Evolutionary conservation across 2,888 invertebrate species (phyloP).

Genomic region (Xiphydria camelus): DNA sequence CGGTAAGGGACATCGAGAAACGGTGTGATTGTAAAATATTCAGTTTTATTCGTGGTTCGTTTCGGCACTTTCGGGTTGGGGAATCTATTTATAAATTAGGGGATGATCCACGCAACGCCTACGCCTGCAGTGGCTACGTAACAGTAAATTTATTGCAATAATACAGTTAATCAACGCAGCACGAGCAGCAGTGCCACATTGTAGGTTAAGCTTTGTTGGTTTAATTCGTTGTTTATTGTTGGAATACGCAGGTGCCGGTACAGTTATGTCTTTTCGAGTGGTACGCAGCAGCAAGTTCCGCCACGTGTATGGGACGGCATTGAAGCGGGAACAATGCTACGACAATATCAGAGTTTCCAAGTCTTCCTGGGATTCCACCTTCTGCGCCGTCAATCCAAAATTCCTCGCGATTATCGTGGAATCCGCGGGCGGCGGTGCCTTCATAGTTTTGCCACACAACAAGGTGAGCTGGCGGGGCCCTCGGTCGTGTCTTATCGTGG

Average conservation of each 20-base stretch:
- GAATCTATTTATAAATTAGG: conserved; percentile 51
- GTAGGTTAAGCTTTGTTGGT: not conserved
- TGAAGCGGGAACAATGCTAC: conserved; percentile 95
- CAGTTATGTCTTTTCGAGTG: conserved; percentile 89
- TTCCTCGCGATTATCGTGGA: conserved; percentile 97
- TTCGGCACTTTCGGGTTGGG: conserved; percentile 40
- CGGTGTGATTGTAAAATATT: conserved; percentile 49
- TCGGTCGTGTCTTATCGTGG: too few relatives aligned
- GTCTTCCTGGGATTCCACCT: conserved; percentile 97
- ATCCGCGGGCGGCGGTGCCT: conserved; percentile 94
- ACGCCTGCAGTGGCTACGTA: conserved; percentile 49
- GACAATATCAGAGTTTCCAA: conserved; percentile 96
- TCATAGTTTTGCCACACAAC: conserved; percentile 91
- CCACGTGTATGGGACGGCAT: conserved; percentile 89
- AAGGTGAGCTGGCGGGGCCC: conserved; percentile 81
- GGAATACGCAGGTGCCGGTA: conserved; percentile 30
- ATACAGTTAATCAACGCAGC: conserved; percentile 31
- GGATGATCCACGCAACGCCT: conserved; percentile 55
- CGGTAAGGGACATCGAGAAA: too few relatives aligned
- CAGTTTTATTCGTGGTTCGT: conserved; percentile 43
- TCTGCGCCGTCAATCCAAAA: conserved; percentile 98
- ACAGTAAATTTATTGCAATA: conserved; percentile 46
- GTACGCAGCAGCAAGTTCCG: conserved; percentile 98
- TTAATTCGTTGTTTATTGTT: conserved; percentile 7
- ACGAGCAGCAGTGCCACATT: conserved; percentile 19